Evolutionary conservation across 1,140 invertebrate species (phyloP).

Genomic region (Procambarus clarkii): DNA sequence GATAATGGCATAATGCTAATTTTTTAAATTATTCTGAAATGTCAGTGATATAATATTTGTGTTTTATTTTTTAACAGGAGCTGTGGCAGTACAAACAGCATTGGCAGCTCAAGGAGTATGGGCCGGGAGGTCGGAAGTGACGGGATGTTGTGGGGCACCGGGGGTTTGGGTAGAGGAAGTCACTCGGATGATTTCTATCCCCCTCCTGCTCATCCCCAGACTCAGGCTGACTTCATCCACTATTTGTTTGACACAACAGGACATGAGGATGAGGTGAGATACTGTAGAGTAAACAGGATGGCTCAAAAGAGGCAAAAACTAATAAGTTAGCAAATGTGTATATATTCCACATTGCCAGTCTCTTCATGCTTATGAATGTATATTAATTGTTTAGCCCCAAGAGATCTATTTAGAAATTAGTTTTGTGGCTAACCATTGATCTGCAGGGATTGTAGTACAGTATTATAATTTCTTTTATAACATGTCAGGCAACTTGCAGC

Average conservation of each 20-base stretch:
- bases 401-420: too few species aligned
- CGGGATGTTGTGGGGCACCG: constrained; percentile 24
- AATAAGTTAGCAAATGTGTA: too few species aligned
- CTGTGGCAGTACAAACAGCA: constrained; percentile 3
- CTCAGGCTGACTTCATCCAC: constrained; percentile 59
- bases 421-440: too few species aligned
- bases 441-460: too few species aligned
- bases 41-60: neutral
- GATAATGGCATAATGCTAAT: too few species aligned
- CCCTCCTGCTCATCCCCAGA: constrained; percentile 47
- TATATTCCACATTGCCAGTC: too few species aligned
- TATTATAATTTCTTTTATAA: too few species aligned
- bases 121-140: constrained; percentile 49
- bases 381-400: too few species aligned
- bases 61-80: neutral
- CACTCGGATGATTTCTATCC: constrained; percentile 63
- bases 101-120: constrained; percentile 8
- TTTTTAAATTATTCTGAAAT: too few species aligned
- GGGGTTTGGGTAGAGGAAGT: constrained; percentile 25
- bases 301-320: too few species aligned
- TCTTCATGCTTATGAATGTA: too few species aligned
- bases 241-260: constrained; percentile 51
- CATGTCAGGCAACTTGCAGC: too few species aligned
- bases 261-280: constrained; percentile 51
- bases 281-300: neutral